Evolutionary conservation across 2,888 invertebrate genomes (phyloP).

Genomic region (Napeogenes inachia): DNA sequence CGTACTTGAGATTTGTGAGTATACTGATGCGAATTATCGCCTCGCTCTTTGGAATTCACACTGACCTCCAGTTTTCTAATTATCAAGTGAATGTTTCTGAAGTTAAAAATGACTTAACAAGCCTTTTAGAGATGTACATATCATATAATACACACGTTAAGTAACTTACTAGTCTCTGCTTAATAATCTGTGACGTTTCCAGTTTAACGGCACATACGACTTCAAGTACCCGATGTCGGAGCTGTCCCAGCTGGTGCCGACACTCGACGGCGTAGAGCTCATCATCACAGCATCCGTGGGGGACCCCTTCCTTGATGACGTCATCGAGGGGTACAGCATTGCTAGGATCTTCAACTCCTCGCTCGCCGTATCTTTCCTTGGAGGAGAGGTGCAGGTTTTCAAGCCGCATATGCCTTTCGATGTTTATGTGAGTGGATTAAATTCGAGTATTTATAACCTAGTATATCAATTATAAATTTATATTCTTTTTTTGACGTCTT

Average conservation of each 20-base stretch:
- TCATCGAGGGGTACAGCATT: conserved; percentile 90
- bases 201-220: conserved; percentile 93
- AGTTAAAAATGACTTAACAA: too few relatives aligned
- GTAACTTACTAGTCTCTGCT: not conserved
- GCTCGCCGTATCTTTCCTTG: conserved; percentile 88
- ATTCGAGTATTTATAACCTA: too few relatives aligned
- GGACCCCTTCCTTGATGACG: conserved; percentile 89
- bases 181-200: conserved; percentile 22
- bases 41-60: too few relatives aligned
- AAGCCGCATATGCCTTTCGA: conserved; percentile 96
- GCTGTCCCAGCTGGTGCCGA: conserved; percentile 80
- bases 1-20: conserved; percentile 85
- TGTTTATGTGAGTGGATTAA: conserved; percentile 80
- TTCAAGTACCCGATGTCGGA: conserved; percentile 92
- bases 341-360: conserved; percentile 93
- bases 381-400: conserved; percentile 94
- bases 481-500: too few relatives aligned
- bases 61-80: not conserved
- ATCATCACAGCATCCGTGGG: conserved; percentile 91
- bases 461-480: too few relatives aligned
- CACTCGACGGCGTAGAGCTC: conserved; percentile 87
- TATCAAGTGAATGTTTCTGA: not conserved
- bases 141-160: too few relatives aligned
- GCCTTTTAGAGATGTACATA: too few relatives aligned
- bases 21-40: conserved; percentile 5